Evolutionary conservation across 2,113 vertebrate genomes (phyloP).

Genomic region (Heptranchias perlo): DNA sequence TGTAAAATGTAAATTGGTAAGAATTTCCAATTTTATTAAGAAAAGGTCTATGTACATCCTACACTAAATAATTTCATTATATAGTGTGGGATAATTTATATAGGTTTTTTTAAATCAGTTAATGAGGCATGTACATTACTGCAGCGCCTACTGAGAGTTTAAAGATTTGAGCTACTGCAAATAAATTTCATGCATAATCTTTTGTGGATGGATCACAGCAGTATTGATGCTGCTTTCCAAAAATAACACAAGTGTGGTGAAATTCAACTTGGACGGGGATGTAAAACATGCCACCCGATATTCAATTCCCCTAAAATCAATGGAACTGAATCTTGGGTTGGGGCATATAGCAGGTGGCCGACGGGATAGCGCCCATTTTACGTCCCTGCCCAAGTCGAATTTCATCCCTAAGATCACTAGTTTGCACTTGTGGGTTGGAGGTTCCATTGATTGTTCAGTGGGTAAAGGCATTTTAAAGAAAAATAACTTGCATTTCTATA

Average conservation of each 20-base stretch:
- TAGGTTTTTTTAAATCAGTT: not conserved
- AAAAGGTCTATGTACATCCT: not conserved
- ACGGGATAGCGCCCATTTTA: not conserved
- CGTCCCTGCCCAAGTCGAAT: not conserved
- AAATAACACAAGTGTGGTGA: not conserved
- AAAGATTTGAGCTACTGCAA: not conserved
- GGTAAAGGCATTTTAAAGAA: not conserved
- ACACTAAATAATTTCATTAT: not conserved
- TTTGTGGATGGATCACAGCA: not conserved
- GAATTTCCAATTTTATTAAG: not conserved
- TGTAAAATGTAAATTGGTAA: not conserved
- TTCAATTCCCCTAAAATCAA: not conserved
- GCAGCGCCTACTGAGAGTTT: not conserved
- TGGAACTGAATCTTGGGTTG: not conserved
- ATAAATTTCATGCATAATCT: not conserved
- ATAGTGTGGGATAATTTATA: not conserved
- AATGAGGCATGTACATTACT: not conserved
- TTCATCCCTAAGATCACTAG: not conserved
- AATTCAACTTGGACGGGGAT: not conserved
- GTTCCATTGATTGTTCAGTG: not conserved
- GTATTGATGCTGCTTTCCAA: not conserved
- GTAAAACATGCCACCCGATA: not conserved
- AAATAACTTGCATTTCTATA: not conserved
- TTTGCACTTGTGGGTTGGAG: not conserved
- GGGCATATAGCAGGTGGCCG: not conserved